Conservation (phyloP, 2,888 invertebrate species). For the Zaprionus obscuricornis region DNA sequence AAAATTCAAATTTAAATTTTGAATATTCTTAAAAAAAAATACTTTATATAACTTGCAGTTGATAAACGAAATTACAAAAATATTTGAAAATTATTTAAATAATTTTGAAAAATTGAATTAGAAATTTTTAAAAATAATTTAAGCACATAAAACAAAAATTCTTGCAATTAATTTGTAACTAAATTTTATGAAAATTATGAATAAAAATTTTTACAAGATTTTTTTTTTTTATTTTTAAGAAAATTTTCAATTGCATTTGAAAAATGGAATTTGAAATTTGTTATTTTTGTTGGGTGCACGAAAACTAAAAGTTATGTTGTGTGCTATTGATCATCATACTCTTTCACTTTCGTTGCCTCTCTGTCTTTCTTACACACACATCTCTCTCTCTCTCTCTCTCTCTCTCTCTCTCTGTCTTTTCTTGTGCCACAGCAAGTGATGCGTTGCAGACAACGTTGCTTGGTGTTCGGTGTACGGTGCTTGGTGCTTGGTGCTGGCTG, state of each 20-base stretch:
- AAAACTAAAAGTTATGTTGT: conserved; percentile 8
- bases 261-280: neutral
- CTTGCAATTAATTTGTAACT: neutral
- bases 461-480: too few relatives aligned
- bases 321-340: neutral
- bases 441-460: conserved; percentile 52
- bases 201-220: neutral
- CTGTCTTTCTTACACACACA: conserved; percentile 19
- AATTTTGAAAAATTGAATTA: too few relatives aligned
- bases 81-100: too few relatives aligned
- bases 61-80: too few relatives aligned
- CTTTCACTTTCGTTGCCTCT: conserved; percentile 1
- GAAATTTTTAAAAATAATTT: neutral
- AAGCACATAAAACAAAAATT: neutral
- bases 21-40: too few relatives aligned
- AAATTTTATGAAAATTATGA: too few relatives aligned
- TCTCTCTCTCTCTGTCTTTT: neutral
- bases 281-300: neutral
- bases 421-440: conserved; percentile 46
- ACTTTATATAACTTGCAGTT: too few relatives aligned
- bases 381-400: neutral
- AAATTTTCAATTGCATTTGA: too few relatives aligned
- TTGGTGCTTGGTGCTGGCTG: too few relatives aligned
- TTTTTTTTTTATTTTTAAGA: neutral
- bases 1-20: too few relatives aligned